phyloP scores from a whole-genome alignment of 1,140 invertebrate species.

The Hypsibius dujardini region DNA sequence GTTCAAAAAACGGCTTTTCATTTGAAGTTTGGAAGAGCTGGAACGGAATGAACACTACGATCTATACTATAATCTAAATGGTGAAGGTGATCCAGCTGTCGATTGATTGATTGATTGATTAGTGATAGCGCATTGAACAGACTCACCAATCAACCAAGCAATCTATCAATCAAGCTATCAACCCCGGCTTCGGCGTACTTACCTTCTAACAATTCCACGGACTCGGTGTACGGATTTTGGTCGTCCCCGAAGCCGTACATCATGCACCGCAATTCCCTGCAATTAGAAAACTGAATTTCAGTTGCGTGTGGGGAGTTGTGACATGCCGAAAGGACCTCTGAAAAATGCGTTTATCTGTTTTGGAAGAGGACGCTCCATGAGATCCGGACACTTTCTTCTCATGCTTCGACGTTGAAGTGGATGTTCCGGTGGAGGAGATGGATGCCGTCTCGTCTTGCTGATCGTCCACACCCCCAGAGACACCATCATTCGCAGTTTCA shows the following conservation, averaged over 20 bases:
- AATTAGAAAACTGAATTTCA: slow-evolving; percentile 22
- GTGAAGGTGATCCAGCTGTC: too few species aligned
- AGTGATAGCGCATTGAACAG: too few species aligned
- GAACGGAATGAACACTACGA: too few species aligned
- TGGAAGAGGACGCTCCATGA: background rate
- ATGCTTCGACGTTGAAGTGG: slow-evolving; percentile 16
- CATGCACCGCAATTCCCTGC: slow-evolving; percentile 63
- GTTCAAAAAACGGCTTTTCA: too few species aligned
- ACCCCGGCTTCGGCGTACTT: slow-evolving; percentile 31
- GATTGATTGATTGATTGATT: too few species aligned
- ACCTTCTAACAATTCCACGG: slow-evolving; percentile 90
- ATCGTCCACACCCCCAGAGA: background rate
- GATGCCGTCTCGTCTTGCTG: background rate
- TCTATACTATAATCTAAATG: too few species aligned
- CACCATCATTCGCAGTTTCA: too few species aligned
- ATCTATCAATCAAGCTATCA: too few species aligned
- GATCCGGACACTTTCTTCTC: background rate
- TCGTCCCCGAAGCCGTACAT: slow-evolving; percentile 99
- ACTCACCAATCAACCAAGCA: too few species aligned
- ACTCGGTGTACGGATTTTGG: slow-evolving; percentile 95
- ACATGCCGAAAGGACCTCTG: background rate
- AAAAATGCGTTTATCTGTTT: background rate
- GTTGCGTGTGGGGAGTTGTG: background rate
- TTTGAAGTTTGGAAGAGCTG: too few species aligned
- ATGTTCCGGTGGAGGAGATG: background rate